These are phyloP conservation scores for Zaprionus bogoriensis DNA, from an alignment of 2,888 invertebrate genomes.

Conservation along the genomic window DNA sequence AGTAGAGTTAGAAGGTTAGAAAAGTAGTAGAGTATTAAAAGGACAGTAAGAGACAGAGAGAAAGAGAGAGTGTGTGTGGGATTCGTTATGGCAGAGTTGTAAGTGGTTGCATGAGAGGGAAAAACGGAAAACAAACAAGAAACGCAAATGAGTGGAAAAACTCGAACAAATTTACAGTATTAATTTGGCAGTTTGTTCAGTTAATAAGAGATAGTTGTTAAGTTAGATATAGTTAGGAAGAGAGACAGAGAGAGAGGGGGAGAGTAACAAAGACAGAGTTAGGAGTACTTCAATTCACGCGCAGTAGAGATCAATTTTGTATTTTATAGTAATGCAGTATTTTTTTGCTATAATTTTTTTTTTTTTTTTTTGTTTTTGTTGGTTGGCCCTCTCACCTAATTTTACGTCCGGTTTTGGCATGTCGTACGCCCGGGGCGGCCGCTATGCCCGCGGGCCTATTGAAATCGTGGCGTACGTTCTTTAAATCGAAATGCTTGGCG, in stretches of 20 bases:
- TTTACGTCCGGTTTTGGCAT: conserved; percentile 82
- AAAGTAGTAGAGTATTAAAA: not conserved
- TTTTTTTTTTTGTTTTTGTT: not conserved
- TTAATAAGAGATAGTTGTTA: conserved; percentile 13
- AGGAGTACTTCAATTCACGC: conserved; percentile 47
- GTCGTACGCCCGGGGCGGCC: conserved; percentile 79
- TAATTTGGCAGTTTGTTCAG: conserved; percentile 35
- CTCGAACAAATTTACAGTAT: conserved; percentile 32
- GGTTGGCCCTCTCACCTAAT: conserved; percentile 83
- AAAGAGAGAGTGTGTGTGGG: not conserved
- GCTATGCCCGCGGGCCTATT: conserved; percentile 82
- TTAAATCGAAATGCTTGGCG: conserved; percentile 82
- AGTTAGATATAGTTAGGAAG: conserved; percentile 35
- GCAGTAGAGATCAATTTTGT: conserved; percentile 15
- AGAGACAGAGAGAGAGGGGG: conserved; percentile 4
- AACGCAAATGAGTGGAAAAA: conserved; percentile 25
- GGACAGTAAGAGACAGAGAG: not conserved
- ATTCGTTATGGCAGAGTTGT: not conserved
- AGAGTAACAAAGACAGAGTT: not conserved
- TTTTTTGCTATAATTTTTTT: too few species aligned
- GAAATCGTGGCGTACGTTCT: conserved; percentile 81
- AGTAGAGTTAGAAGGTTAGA: not conserved
- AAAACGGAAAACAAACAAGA: conserved; percentile 29
- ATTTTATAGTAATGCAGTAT: not conserved
- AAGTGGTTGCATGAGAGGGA: conserved; percentile 6